Percentiles rank a stretch among this genome's conserved stretches.
Evolutionary conservation across 2,797 vertebrate genomes (phyloP).

Genomic region (Dicrostonyx torquatus): DNA sequence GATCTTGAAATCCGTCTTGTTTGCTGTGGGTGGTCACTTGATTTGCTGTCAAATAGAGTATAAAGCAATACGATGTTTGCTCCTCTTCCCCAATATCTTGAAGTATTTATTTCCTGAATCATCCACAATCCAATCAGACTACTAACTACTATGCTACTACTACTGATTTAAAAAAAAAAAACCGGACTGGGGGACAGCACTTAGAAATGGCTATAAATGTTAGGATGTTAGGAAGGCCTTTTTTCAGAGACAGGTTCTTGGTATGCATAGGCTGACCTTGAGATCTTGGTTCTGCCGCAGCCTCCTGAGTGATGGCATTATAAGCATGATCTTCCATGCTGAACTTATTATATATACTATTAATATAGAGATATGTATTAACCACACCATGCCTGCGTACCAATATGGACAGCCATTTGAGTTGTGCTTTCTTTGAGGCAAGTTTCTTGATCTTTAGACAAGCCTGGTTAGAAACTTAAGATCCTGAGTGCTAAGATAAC

Average conservation of each 20-base stretch:
- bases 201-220: conserved; percentile 37
- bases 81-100: neutral
- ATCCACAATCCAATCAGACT: neutral
- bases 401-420: neutral
- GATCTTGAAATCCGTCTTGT: neutral
- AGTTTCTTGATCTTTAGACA: neutral
- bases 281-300: neutral
- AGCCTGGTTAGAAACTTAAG: neutral
- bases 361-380: neutral
- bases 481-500: neutral
- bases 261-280: neutral
- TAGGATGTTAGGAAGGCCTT: neutral
- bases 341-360: neutral
- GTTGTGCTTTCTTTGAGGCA: neutral
- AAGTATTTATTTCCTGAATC: conserved; percentile 6
- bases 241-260: neutral
- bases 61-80: neutral
- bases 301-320: neutral
- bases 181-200: neutral
- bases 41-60: neutral
- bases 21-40: neutral
- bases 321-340: no score
- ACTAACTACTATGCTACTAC: neutral
- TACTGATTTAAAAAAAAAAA: conserved; percentile 12
- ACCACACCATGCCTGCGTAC: neutral